Percentiles rank a stretch among this genome's conserved stretches.
Conservation (phyloP, 2,888 invertebrate species). For the Baccha elongata region DNA sequence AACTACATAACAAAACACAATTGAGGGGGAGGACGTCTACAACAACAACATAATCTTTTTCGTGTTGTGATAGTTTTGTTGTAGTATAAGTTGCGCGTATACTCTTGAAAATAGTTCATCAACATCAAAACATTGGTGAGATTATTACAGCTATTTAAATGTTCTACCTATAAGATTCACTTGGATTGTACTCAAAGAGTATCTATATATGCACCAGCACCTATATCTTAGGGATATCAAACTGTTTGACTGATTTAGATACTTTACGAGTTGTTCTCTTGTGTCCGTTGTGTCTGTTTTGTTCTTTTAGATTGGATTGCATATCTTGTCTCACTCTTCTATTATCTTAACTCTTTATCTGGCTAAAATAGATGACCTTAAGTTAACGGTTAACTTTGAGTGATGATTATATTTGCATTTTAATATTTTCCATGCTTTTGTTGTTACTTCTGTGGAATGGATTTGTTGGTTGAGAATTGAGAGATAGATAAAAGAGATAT, state of each 20-base stretch:
- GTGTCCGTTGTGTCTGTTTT: conserved; percentile 30
- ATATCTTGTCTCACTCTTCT: conserved; percentile 28
- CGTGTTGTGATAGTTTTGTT: conserved; percentile 59
- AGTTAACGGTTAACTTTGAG: conserved; percentile 70
- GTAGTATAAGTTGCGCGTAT: conserved; percentile 9
- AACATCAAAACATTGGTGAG: conserved; percentile 73
- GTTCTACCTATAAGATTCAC: conserved; percentile 21
- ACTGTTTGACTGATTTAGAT: conserved; percentile 72
- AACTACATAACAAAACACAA: conserved; percentile 14
- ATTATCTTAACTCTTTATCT: conserved; percentile 51
- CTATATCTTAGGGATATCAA: conserved; percentile 50
- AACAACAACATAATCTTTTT: conserved; percentile 62
- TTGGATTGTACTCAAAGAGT: background rate
- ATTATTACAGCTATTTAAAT: conserved; percentile 70
- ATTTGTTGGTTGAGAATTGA: background rate
- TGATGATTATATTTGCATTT: conserved; percentile 71
- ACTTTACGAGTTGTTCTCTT: conserved; percentile 51
- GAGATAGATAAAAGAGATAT: background rate
- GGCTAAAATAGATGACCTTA: conserved; percentile 68
- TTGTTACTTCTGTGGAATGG: conserved; percentile 18
- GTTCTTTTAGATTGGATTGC: conserved; percentile 31
- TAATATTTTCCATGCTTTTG: conserved; percentile 39
- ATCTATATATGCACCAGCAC: background rate
- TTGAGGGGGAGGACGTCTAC: conserved; percentile 17
- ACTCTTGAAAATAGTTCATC: conserved; percentile 63